Conservation (phyloP, 2,113 vertebrate species). For the Mormoops blainvillei region DNA sequence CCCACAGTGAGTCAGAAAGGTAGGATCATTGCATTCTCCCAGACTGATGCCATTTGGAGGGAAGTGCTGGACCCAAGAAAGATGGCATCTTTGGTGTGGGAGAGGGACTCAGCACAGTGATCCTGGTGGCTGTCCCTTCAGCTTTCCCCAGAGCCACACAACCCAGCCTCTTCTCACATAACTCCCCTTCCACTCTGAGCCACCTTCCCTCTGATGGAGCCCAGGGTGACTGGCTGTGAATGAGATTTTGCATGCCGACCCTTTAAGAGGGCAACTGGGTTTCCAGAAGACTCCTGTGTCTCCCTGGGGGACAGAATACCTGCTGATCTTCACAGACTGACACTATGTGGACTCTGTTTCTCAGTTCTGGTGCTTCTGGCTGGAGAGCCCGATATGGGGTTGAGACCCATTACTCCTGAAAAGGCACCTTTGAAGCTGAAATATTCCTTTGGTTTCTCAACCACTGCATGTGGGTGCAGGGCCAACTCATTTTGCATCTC, state of each 20-base stretch:
- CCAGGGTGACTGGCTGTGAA: not conserved
- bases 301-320: not conserved
- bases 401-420: not conserved
- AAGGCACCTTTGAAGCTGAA: not conserved
- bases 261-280: not conserved
- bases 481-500: not conserved
- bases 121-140: not conserved
- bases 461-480: not conserved
- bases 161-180: not conserved
- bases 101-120: not conserved
- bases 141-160: not conserved
- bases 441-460: not conserved
- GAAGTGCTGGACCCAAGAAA: not conserved
- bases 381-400: not conserved
- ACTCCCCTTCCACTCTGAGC: not conserved
- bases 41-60: not conserved
- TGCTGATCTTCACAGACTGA: not conserved
- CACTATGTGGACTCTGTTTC: not conserved
- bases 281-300: not conserved
- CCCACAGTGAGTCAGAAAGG: not conserved
- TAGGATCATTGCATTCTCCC: not conserved
- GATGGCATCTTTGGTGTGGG: not conserved
- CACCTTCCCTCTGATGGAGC: not conserved
- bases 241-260: not conserved
- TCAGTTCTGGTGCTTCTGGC: not conserved